Percentiles rank a stretch among this genome's conserved stretches.
phyloP scores from a whole-genome alignment of 2,113 vertebrate species.

The Recurvirostra avosetta region DNA sequence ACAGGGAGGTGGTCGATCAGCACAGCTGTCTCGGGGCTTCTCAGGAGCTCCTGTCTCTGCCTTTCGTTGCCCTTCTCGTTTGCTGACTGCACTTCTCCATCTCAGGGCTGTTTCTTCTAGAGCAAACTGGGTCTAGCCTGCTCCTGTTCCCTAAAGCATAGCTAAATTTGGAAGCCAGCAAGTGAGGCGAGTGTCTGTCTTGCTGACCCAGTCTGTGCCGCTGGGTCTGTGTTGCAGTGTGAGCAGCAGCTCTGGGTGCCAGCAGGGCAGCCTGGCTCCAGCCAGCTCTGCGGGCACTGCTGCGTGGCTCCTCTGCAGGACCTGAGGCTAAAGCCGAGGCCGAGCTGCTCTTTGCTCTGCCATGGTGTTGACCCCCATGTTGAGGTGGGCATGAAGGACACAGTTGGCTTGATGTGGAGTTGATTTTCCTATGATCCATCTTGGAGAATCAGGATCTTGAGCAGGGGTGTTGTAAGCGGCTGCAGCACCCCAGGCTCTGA shows the following conservation, averaged over 20 bases:
- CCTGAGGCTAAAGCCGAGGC: not conserved
- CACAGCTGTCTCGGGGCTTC: not conserved
- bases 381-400: not conserved
- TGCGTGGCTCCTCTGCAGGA: not conserved
- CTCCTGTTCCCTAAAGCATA: not conserved
- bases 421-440: not conserved
- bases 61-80: not conserved
- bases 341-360: not conserved
- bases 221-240: not conserved
- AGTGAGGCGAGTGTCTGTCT: not conserved
- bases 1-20: not conserved
- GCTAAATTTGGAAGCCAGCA: slow-evolving; percentile 38
- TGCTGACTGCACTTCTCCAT: not conserved
- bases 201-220: not conserved
- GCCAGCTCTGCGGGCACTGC: not conserved
- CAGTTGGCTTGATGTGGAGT: not conserved
- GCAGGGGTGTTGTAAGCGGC: no score
- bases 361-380: rapidly evolving
- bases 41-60: not conserved
- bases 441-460: not conserved
- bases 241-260: not conserved
- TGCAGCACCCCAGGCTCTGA: not conserved
- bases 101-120: not conserved
- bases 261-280: not conserved
- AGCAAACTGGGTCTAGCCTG: slow-evolving; percentile 33